Evolutionary conservation across 2,797 vertebrate genomes (phyloP), one percentile per base, ranked within the genome.

Genomic region (Acanthurus lineatus): DNA sequence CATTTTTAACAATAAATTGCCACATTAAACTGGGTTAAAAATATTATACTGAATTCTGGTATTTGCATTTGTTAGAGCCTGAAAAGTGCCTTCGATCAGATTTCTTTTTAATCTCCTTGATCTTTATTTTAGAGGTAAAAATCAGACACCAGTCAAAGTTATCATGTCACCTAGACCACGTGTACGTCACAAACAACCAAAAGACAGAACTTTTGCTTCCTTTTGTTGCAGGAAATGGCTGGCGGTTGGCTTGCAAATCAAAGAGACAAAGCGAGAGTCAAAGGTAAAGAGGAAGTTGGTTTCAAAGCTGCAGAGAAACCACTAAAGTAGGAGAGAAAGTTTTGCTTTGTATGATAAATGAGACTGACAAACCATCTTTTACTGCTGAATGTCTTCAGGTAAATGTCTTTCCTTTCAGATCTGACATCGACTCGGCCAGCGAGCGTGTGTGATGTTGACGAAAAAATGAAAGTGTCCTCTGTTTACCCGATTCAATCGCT

Each of bases 161-260:
- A n/a, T 59, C 19, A n/a, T 15, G 17, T 45, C 12, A 20, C 4
- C 19, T 40, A 44, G 28, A 25, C 1, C 25, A 35, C 45, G 4
- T 1, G 3, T 11, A 19, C 16, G 4, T 9, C 19, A 45, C 28
- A 52, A 52, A 19, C 44, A 63, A 12, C 15, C 20, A 32, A 62
- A 17, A 25, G 12, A 60, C 45, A 11, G 19, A 19, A 28, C 25
- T 62, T 45, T 4, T 32, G 11, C 47, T 53, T 64, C 4, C 8
- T 62, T 71, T 45, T 78, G 12, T 85, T 86, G 57, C 84, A 93
- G 94, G 91, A 93, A 90, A 61, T 70, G 25, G 80, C 62, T 20
- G 45, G 14, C 0, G 10, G 17, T 49, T 42, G 19, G n/a, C n/a
- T 14, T 16, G 0, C 15, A 32, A 72, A 56, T 38, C 52, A 61